Evolutionary conservation across 2,888 invertebrate species (phyloP).

Genomic region (Parnassius orleans): DNA sequence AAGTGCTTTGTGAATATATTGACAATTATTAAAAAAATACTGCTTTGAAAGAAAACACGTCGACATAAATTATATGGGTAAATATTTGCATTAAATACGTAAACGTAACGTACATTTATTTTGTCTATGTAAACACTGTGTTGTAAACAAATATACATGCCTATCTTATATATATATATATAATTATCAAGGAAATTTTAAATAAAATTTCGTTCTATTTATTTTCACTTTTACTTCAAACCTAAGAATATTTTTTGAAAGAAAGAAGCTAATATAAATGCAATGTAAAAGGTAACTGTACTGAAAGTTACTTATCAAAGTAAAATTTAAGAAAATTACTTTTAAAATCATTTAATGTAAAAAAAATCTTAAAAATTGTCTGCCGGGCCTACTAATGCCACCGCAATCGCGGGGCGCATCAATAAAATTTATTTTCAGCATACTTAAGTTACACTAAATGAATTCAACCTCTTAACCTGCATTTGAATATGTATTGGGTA

Average conservation of each 20-base stretch:
- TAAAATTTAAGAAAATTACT: not conserved
- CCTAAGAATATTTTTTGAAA: too few relatives aligned
- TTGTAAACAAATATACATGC: too few relatives aligned
- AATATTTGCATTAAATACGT: not conserved
- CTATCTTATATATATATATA: too few relatives aligned
- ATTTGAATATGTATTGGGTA: constrained; percentile 26
- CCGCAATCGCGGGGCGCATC: constrained; percentile 5
- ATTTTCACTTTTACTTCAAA: too few relatives aligned
- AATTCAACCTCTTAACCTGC: constrained; percentile 25
- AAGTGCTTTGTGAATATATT: constrained; percentile 7
- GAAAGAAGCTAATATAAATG: too few relatives aligned
- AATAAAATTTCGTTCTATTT: too few relatives aligned
- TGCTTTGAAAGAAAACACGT: constrained; percentile 1
- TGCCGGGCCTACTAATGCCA: constrained; percentile 5
- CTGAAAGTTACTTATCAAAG: too few relatives aligned
- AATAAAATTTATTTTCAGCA: constrained; percentile 21
- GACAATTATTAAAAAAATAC: constrained; percentile 14
- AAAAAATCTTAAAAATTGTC: not conserved
- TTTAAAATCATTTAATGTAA: constrained; percentile 1
- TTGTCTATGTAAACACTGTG: too few relatives aligned
- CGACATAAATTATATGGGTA: constrained; percentile 15
- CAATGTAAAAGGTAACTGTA: too few relatives aligned
- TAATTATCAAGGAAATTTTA: too few relatives aligned
- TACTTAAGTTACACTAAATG: constrained; percentile 16
- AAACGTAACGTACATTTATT: too few relatives aligned